Evolutionary conservation across 2,888 invertebrate genomes (phyloP).

Genomic region (Dysmachus trigonus): DNA sequence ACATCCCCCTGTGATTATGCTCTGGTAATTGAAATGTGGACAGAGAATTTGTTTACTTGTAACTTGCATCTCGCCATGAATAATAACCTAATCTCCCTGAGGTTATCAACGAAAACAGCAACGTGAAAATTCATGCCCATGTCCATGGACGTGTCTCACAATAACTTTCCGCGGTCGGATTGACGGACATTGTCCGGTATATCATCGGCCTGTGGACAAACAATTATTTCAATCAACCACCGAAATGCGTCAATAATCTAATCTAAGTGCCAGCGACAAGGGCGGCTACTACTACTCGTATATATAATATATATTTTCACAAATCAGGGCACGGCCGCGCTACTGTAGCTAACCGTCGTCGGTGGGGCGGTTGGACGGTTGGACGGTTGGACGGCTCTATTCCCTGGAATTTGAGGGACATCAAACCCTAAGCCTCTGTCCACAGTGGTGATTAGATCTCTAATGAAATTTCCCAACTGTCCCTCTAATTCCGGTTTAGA

Average conservation of each 20-base stretch:
- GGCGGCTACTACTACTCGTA: too few relatives aligned
- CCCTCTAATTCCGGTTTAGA: slow-evolving; percentile 31
- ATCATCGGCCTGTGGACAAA: background rate
- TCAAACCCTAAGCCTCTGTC: slow-evolving; percentile 17
- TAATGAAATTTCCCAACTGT: background rate
- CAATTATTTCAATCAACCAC: background rate
- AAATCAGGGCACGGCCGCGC: background rate
- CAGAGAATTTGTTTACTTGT: slow-evolving; percentile 4
- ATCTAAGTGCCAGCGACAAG: slow-evolving; percentile 7
- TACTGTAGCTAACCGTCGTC: background rate
- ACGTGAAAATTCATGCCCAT: background rate
- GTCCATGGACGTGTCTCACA: background rate
- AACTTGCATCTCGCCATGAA: background rate
- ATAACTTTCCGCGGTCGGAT: background rate
- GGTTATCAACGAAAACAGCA: slow-evolving; percentile 9
- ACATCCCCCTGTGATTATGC: background rate
- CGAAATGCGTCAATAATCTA: slow-evolving; percentile 17
- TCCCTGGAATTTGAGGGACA: background rate
- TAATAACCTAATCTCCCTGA: background rate
- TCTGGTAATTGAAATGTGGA: background rate
- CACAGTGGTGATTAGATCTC: background rate
- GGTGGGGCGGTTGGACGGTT: background rate
- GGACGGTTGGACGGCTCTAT: background rate
- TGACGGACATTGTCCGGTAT: background rate
- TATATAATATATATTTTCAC: slow-evolving; percentile 24